Percentiles rank a stretch among this genome's conserved stretches.
Evolutionary conservation across 1,140 invertebrate species (phyloP).

Genomic region (Paraescarpia echinospica): DNA sequence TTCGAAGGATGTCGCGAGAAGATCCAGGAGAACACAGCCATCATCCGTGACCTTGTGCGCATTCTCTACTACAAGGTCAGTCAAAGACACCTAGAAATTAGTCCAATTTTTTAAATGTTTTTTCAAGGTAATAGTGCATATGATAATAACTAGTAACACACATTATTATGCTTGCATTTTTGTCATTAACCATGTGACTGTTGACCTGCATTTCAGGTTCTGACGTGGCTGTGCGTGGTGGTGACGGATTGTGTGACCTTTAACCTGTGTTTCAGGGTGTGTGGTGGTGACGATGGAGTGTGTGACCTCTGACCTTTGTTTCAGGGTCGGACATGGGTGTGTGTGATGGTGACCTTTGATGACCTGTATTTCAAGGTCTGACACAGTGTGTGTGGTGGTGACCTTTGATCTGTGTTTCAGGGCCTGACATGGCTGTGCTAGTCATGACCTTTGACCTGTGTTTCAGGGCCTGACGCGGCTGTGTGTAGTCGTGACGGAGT

Average conservation of each 20-base stretch:
- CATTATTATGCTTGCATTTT: too few relatives aligned
- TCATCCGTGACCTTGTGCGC: constrained; percentile 85
- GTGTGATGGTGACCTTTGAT: too few relatives aligned
- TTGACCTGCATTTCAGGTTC: constrained; percentile 64
- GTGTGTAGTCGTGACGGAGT: constrained; percentile 80
- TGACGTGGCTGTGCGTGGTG: constrained; percentile 76
- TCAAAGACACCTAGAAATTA: constrained; percentile 7
- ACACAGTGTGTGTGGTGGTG: background rate
- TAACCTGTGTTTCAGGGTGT: too few relatives aligned
- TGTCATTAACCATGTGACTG: background rate
- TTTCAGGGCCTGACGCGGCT: constrained; percentile 76
- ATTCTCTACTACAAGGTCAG: constrained; percentile 86
- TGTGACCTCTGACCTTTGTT: too few relatives aligned
- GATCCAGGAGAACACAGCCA: constrained; percentile 77
- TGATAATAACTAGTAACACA: background rate
- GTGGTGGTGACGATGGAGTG: too few relatives aligned
- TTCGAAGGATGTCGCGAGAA: constrained; percentile 88
- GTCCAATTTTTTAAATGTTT: too few relatives aligned
- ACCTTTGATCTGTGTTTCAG: too few relatives aligned
- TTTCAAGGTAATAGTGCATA: background rate
- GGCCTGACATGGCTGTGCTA: background rate
- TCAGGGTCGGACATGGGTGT: too few relatives aligned
- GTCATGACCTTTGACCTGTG: background rate
- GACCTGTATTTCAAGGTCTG: too few relatives aligned
- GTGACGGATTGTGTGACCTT: constrained; percentile 79